Evolutionary conservation across 2,113 vertebrate genomes (phyloP).

Genomic region (Hippopotamus amphibius): DNA sequence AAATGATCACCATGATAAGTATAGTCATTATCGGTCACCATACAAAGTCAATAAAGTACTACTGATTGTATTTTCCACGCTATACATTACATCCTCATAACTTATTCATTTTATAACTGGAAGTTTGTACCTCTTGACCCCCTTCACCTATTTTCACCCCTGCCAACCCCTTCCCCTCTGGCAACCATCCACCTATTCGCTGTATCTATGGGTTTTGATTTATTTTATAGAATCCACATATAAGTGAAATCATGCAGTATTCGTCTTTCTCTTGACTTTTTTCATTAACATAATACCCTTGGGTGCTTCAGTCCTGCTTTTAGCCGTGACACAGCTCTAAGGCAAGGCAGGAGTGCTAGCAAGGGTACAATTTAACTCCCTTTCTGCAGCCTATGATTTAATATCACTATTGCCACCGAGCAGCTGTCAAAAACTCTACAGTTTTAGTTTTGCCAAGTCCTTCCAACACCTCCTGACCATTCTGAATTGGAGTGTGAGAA

Average conservation of each 20-base stretch:
- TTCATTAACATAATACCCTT: neutral
- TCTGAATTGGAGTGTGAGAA: constrained; percentile 18
- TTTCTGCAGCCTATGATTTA: neutral
- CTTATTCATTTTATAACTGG: neutral
- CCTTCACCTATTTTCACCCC: neutral
- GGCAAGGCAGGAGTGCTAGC: neutral
- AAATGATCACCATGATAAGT: neutral
- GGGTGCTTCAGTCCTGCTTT: neutral
- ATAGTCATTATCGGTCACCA: neutral
- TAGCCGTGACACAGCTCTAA: neutral
- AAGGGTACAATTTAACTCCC: neutral
- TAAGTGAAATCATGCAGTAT: neutral
- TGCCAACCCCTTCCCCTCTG: neutral
- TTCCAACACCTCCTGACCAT: neutral
- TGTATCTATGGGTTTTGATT: neutral
- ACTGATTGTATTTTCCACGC: neutral
- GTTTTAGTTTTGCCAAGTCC: neutral
- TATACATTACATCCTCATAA: neutral
- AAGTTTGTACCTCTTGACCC: neutral
- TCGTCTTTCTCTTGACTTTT: neutral
- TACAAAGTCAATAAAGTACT: neutral
- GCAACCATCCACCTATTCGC: neutral
- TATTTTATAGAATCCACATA: neutral
- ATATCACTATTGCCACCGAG: neutral
- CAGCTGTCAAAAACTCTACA: neutral